Percentiles rank a stretch among this genome's conserved stretches.
These are phyloP conservation scores for Nasonia longicornis DNA, from an alignment of 1,140 invertebrate species.

Conservation along the genomic window DNA sequence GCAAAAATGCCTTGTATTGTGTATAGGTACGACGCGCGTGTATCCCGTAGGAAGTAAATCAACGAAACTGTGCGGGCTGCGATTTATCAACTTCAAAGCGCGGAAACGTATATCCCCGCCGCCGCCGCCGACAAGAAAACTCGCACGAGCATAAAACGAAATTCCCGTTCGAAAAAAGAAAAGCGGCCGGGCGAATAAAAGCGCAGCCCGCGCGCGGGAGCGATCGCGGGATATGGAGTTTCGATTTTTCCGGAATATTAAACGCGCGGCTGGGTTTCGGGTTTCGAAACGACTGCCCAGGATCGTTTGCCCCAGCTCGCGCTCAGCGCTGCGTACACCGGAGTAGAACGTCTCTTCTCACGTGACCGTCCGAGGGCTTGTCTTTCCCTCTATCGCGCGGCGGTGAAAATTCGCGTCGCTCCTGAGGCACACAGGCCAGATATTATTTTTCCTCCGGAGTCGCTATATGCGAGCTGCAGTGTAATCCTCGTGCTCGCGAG, in stretches of 20 bases:
- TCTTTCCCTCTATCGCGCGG: background rate
- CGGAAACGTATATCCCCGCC: too few relatives aligned
- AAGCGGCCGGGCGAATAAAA: background rate
- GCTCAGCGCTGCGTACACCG: background rate
- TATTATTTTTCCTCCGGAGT: background rate
- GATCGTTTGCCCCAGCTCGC: background rate
- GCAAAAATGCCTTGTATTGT: too few relatives aligned
- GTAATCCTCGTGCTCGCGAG: too few relatives aligned
- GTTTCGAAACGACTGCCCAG: background rate
- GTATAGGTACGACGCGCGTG: too few relatives aligned
- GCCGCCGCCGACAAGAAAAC: background rate
- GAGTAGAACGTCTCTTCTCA: background rate
- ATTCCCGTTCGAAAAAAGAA: too few relatives aligned
- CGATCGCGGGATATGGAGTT: background rate
- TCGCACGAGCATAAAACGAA: too few relatives aligned
- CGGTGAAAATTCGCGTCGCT: background rate
- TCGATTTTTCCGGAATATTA: constrained; percentile 23
- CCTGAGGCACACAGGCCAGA: background rate
- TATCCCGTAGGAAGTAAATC: too few relatives aligned
- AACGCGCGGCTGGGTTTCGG: background rate
- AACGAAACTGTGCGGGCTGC: too few relatives aligned
- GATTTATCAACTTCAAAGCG: too few relatives aligned
- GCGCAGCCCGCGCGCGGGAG: background rate
- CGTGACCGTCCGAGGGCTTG: background rate
- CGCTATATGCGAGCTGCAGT: too few relatives aligned